Evolutionary conservation across 2,113 vertebrate genomes (phyloP).

Genomic region (Cichladusa arquata): DNA sequence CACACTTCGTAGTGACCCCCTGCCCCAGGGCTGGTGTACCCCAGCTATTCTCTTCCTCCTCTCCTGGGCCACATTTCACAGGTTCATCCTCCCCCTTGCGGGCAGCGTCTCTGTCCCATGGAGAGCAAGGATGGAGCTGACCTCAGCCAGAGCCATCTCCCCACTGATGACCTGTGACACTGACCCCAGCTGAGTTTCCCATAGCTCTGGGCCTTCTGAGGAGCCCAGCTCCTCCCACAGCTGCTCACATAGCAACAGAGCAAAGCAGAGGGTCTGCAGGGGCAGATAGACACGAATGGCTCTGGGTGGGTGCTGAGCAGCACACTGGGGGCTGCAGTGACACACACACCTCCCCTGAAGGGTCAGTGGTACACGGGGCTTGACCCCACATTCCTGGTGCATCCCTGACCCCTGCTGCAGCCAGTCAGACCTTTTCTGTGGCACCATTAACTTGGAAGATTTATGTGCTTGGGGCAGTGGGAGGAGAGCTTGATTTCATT

Average conservation of each 20-base stretch:
- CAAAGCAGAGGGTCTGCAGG: not conserved
- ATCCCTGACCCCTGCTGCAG: not conserved
- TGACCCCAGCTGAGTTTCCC: not conserved
- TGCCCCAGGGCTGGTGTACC: no score
- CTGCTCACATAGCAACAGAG: not conserved
- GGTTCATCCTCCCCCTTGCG: not conserved
- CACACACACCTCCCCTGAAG: not conserved
- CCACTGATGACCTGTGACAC: not conserved
- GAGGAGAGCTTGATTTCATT: slow-evolving; percentile 40
- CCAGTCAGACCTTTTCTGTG: slow-evolving; percentile 20
- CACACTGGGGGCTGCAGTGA: not conserved
- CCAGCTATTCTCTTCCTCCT: not conserved
- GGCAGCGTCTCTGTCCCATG: not conserved
- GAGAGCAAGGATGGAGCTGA: not conserved
- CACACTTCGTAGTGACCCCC: not conserved
- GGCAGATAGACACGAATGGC: not conserved
- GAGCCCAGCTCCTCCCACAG: not conserved
- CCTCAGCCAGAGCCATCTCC: not conserved
- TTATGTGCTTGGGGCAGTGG: slow-evolving; percentile 35
- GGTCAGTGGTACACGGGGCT: not conserved
- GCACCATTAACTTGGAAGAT: slow-evolving; percentile 32
- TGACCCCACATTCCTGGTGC: slow-evolving; percentile 39
- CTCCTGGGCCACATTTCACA: not conserved
- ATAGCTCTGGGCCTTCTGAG: not conserved
- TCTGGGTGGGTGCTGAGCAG: not conserved